These are phyloP conservation scores for Trichonephila clavata DNA, from an alignment of 1,140 invertebrate species.

Conservation along the genomic window DNA sequence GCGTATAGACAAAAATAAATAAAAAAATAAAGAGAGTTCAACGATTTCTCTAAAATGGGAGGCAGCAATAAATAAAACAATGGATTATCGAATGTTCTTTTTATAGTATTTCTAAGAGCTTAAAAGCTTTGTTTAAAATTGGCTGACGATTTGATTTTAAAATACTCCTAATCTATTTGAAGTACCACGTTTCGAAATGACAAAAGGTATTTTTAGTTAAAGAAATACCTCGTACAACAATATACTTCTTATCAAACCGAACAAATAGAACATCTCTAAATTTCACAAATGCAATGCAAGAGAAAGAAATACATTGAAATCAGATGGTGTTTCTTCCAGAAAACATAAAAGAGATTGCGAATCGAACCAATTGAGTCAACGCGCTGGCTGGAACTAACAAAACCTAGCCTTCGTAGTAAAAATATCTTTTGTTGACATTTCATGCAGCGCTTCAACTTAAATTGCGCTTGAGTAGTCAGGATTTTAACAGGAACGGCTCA, in stretches of 20 bases:
- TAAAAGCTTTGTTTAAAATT: not conserved
- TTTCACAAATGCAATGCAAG: not conserved
- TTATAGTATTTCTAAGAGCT: not conserved
- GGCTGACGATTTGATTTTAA: not conserved
- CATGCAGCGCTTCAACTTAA: not conserved
- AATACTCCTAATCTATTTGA: not conserved
- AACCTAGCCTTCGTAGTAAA: slow-evolving; percentile 5
- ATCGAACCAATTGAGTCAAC: slow-evolving; percentile 25
- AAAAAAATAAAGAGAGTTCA: no score
- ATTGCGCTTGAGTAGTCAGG: slow-evolving; percentile 13
- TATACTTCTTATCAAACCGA: not conserved
- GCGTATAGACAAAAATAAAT: no score
- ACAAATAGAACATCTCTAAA: not conserved
- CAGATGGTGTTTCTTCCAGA: not conserved
- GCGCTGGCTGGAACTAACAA: not conserved
- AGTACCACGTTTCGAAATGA: not conserved
- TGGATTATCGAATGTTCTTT: not conserved
- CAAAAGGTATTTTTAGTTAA: not conserved
- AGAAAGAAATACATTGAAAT: no score
- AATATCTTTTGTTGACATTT: slow-evolving; percentile 24
- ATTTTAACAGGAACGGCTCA: not conserved
- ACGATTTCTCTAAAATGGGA: not conserved
- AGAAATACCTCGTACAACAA: not conserved
- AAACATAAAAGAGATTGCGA: not conserved
- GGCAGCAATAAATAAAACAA: not conserved